Conservation (phyloP, 2,797 vertebrate species). For the Pipistrellus pygmaeus region DNA sequence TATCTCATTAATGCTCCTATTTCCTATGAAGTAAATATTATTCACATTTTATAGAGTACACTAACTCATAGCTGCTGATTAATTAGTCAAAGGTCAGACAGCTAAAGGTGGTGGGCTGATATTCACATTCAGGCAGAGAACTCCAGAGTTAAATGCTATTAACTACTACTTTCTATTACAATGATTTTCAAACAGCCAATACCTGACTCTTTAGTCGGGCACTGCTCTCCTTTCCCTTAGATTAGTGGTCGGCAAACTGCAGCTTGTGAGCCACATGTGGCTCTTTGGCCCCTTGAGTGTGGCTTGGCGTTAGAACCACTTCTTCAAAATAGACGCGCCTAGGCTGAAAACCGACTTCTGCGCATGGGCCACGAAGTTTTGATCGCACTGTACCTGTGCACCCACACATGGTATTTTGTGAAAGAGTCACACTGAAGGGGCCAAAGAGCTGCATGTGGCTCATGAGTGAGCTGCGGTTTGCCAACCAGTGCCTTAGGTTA, state of each 20-base stretch:
- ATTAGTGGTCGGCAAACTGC: too few relatives aligned
- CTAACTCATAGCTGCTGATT: slow-evolving; percentile 25
- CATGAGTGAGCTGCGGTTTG: too few relatives aligned
- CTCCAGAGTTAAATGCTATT: not conserved
- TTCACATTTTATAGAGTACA: not conserved
- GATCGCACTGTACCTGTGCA: too few relatives aligned
- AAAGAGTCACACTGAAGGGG: too few relatives aligned
- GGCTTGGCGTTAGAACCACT: too few relatives aligned
- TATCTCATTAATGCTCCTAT: not conserved
- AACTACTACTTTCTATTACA: not conserved
- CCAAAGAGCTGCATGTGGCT: too few relatives aligned
- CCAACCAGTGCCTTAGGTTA: not conserved
- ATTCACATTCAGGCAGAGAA: not conserved
- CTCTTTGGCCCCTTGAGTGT: too few relatives aligned
- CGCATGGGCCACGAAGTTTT: too few relatives aligned
- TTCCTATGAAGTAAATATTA: slow-evolving; percentile 38
- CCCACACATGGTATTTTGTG: too few relatives aligned
- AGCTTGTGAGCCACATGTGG: too few relatives aligned
- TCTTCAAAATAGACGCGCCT: too few relatives aligned
- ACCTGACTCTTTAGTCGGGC: not conserved
- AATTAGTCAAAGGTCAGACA: slow-evolving; percentile 40
- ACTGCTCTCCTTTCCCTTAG: not conserved
- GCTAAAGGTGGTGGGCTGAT: not conserved
- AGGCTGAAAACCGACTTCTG: too few relatives aligned
- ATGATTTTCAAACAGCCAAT: not conserved